phyloP scores from a whole-genome alignment of 2,113 vertebrate genomes.

The Phyllostomus discolor region DNA sequence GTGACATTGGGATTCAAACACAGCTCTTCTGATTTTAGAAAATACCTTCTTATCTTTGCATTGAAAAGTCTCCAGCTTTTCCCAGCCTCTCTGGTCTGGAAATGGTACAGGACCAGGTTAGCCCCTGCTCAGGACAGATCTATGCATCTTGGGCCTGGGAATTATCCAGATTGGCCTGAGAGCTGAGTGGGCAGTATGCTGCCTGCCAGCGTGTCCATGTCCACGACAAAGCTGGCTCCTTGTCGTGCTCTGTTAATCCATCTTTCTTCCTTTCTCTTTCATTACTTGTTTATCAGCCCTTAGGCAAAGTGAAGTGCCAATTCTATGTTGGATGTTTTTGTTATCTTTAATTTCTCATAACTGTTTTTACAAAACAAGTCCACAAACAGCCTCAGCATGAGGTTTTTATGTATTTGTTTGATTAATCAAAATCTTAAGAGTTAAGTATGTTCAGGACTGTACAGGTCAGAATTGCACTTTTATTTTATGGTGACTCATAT shows the following conservation, averaged over 20 bases:
- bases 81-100: not conserved
- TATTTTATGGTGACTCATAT: constrained; percentile 43
- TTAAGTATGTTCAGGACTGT: not conserved
- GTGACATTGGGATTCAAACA: not conserved
- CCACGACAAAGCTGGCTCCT: not conserved
- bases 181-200: fast-evolving
- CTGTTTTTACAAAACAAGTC: not conserved
- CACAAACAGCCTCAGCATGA: not conserved
- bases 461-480: not conserved
- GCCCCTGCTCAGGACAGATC: not conserved
- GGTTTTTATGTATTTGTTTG: not conserved
- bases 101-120: not conserved
- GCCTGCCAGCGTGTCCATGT: fast-evolving
- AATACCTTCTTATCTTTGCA: not conserved
- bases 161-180: not conserved
- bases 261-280: not conserved
- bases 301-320: constrained; percentile 4
- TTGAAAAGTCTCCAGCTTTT: not conserved
- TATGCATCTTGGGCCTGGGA: not conserved
- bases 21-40: not conserved
- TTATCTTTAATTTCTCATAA: constrained; percentile 12
- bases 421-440: not conserved
- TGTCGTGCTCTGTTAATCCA: not conserved
- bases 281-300: constrained; percentile 27
- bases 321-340: constrained; percentile 14